phyloP scores from a whole-genome alignment of 2,888 invertebrate species.

The Aphidius colemani region DNA sequence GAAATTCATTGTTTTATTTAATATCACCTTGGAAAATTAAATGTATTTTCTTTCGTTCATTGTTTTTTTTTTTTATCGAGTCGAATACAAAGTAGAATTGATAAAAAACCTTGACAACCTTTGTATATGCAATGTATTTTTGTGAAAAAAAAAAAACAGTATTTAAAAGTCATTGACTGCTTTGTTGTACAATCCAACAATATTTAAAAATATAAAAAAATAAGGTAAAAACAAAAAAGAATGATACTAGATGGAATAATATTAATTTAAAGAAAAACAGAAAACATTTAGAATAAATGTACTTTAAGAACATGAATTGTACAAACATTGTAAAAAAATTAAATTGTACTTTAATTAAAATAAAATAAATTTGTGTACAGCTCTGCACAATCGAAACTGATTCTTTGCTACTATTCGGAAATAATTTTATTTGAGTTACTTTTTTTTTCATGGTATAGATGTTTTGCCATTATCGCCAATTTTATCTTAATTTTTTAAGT shows the following conservation, averaged over 20 bases:
- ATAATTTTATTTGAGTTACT: no score
- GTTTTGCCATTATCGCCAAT: no score
- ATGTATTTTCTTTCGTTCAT: neutral
- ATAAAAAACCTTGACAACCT: constrained; percentile 25
- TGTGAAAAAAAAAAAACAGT: constrained; percentile 51
- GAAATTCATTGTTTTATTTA: no score
- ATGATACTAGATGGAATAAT: no score
- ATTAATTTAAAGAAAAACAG: constrained; percentile 31
- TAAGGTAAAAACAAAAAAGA: no score
- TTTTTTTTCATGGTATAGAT: no score
- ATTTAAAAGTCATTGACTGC: constrained; percentile 52
- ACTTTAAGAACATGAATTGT: constrained; percentile 46
- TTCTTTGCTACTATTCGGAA: no score
- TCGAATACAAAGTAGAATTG: constrained; percentile 1
- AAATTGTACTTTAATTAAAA: constrained; percentile 60
- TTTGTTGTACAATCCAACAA: constrained; percentile 48
- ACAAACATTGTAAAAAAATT: no score
- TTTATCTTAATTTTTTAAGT: no score
- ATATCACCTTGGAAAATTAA: no score
- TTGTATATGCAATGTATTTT: constrained; percentile 56
- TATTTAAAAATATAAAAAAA: no score
- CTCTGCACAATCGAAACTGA: constrained; percentile 15
- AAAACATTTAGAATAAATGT: constrained; percentile 49
- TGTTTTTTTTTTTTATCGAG: neutral
- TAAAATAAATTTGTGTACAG: constrained; percentile 57